These are phyloP conservation scores for Cossypha niveicapilla DNA, from an alignment of 2,797 vertebrate species.

Conservation along the genomic window DNA sequence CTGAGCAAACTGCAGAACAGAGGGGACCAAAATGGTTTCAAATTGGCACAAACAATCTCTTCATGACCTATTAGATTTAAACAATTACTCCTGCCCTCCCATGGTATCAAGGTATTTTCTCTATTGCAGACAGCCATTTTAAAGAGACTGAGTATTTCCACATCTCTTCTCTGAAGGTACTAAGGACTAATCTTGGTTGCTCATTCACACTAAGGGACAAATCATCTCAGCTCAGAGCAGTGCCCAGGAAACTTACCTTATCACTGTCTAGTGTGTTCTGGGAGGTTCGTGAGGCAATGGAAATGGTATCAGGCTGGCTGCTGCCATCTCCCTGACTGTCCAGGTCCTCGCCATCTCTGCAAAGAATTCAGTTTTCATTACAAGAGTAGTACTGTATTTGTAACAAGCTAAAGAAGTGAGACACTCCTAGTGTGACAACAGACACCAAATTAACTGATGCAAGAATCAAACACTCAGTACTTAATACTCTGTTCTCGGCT, in stretches of 20 bases:
- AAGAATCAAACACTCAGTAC: background rate
- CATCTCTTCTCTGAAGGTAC: fast-evolving
- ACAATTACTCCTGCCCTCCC: background rate
- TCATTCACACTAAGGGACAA: background rate
- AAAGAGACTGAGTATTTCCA: background rate
- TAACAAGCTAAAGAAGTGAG: background rate
- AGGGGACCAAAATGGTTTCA: background rate
- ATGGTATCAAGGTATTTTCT: background rate
- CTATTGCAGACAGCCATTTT: background rate
- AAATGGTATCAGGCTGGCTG: slow-evolving; percentile 98
- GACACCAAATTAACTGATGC: background rate
- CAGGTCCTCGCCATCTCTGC: slow-evolving; percentile 94
- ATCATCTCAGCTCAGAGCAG: background rate
- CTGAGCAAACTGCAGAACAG: background rate
- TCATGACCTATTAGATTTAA: background rate
- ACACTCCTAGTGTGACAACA: background rate
- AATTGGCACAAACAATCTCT: background rate
- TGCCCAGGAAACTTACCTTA: slow-evolving; percentile 80
- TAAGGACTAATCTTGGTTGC: background rate
- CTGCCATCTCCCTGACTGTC: slow-evolving; percentile 98
- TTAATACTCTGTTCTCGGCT: background rate
- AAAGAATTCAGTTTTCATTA: background rate
- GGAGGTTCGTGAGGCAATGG: slow-evolving; percentile 94
- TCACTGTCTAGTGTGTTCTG: slow-evolving; percentile 98
- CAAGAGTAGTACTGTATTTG: background rate